These are phyloP conservation scores for Cryptocephalus primarius DNA, from an alignment of 2,888 invertebrate genomes.

Conservation along the genomic window DNA sequence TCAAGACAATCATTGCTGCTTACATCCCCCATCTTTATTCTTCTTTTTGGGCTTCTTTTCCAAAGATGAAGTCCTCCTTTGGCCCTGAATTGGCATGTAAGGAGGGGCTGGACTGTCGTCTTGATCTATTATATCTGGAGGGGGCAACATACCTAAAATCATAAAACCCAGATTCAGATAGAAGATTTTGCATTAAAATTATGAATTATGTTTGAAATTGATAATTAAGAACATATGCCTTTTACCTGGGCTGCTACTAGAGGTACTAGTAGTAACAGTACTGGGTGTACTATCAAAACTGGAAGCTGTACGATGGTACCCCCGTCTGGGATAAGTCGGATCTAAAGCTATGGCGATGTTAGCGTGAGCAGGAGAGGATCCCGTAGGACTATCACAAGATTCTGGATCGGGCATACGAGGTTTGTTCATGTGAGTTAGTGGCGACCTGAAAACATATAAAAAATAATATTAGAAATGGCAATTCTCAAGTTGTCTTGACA, in stretches of 20 bases:
- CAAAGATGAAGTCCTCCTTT: slow-evolving; percentile 51
- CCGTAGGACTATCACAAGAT: slow-evolving; percentile 12
- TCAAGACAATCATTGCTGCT: slow-evolving; percentile 26
- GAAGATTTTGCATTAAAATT: too few species aligned
- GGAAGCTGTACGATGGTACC: slow-evolving; percentile 24
- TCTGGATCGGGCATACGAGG: slow-evolving; percentile 33
- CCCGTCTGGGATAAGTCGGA: slow-evolving; percentile 45
- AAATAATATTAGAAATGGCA: neutral
- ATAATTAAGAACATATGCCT: neutral
- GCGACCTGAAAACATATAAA: slow-evolving; percentile 15
- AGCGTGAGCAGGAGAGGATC: slow-evolving; percentile 30
- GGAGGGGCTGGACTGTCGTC: slow-evolving; percentile 52
- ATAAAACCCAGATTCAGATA: neutral
- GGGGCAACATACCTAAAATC: slow-evolving; percentile 16
- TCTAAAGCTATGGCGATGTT: slow-evolving; percentile 59
- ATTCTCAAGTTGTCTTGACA: neutral
- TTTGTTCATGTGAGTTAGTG: slow-evolving; percentile 27
- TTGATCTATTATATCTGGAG: slow-evolving; percentile 24
- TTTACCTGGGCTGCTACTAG: slow-evolving; percentile 31
- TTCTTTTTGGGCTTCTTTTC: slow-evolving; percentile 45
- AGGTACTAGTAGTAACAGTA: slow-evolving; percentile 29
- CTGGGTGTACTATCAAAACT: slow-evolving; percentile 32
- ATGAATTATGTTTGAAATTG: too few species aligned
- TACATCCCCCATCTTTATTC: slow-evolving; percentile 31
- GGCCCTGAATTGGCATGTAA: slow-evolving; percentile 71